Evolutionary conservation across 1,140 invertebrate genomes (phyloP), one percentile per base, ranked within the genome.

Genomic region (Ceratoteleas bidentatus): DNA sequence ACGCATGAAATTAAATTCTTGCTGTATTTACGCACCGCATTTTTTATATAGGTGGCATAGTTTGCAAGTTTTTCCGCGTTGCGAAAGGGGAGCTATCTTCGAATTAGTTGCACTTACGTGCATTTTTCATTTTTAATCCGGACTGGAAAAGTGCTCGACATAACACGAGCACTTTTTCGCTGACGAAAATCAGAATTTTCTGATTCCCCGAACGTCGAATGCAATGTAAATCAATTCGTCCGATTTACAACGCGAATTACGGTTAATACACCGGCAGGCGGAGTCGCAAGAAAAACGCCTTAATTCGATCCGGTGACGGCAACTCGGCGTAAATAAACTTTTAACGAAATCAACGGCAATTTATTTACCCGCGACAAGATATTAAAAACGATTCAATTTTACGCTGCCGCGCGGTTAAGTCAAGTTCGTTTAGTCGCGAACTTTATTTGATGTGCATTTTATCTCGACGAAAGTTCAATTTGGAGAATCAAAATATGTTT

Each of bases 171-270:
- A 56, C 49, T 52, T 40, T 10, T 53, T 15, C 15, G 49, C n/a
- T 2, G 57, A 15, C 10, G 38, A 72, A 61, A 50, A n/a, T 61
- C 47, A 53, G 16, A 61, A 72, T 72, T 72, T 86, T 85, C 81
- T 81, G 75, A 73, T 49, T 75, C 81, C 65, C 7, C 70, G 60
- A 79, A 36, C 74, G 54, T 75, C 70, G 76, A 82, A 84, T 84
- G 77, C 65, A 74, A 74, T 57, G 49, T 8, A 61, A 65, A 74
- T 65, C 60, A 72, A 56, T 73, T 64, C 60, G 53, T 43, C 43
- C 10, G 15, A 49, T 45, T 62, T 47, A 54, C 58, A 61, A 13
- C 40, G 58, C 3, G 49, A 73, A 64, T 64, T 64, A 64, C 53
- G 64, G 0, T 38, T 45, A 54, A 61, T 53, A 45, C 36, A 34